Base-by-base conservation (phyloP, 2,888 invertebrate species). In the Glomeris marginata region DNA sequence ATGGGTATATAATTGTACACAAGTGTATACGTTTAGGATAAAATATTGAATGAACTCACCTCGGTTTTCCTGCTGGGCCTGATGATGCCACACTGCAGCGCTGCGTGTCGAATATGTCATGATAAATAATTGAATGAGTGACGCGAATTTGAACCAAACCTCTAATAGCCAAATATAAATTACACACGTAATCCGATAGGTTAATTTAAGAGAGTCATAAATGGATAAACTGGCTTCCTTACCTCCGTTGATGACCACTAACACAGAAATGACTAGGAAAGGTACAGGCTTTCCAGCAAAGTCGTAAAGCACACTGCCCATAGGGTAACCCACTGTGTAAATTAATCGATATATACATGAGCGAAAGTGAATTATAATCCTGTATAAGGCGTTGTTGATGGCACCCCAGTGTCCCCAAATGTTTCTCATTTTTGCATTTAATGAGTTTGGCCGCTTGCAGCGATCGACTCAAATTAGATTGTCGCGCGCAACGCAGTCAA, bases 281-380 rank as follows among this genome's bases (percentile, higher is more conserved):
- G 84, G 84, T 0, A 79, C 75, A 41, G 76, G 72, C 67, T 84
- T 84, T 45, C 83, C 83, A 35, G 80, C 72, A 53, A 82, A 73
- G 58, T 83, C 79, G 62, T 85, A 86, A 37, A 81, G 72, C 41
- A 84, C 74, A 1, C 84, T 79, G 10, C 86, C 86, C 57, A 84
- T 75, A 0, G 86, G 86, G 65, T 87, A 86, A 0, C 86, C 86
- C 11, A 82, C 69, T 69, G 57, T 28, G 10, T 60, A 58, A 55
- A 36, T 33, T 33, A 13, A 51, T 11, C 15, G 18, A 21, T 35
- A 43, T n/a, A n/a, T 8, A 28, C 8, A 28, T 45, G 16, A 34
- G 15, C 33, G 33, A 2, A 45, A 45, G 15, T 20, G 2, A 41
- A 41, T 38, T 38, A 16, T 18, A 38, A 38, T 16, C 3, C 22